phyloP scores from a whole-genome alignment of 2,797 vertebrate species.

The Rhinella marina region DNA sequence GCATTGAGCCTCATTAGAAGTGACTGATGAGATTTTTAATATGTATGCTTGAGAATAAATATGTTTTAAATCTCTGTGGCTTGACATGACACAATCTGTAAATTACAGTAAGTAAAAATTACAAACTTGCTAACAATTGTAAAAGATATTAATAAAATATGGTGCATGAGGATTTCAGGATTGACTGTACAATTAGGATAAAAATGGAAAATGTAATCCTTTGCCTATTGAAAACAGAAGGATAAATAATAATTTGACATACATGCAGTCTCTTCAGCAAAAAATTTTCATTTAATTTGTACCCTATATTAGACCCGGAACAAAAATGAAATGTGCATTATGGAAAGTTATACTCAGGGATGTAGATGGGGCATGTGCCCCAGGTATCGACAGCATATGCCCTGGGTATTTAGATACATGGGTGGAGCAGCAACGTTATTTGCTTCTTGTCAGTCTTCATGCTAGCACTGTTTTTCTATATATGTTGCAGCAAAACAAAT shows the following conservation, averaged over 20 bases:
- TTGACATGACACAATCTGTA: background rate
- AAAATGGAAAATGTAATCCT: background rate
- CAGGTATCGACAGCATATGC: background rate
- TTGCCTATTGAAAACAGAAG: background rate
- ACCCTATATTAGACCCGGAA: background rate
- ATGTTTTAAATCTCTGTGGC: background rate
- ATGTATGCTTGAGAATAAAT: background rate
- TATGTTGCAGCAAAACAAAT: too few relatives aligned
- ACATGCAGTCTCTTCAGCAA: background rate
- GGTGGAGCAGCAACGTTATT: background rate
- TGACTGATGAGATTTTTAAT: slow-evolving; percentile 18
- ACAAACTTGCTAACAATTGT: background rate
- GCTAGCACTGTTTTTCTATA: too few relatives aligned
- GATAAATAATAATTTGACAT: background rate
- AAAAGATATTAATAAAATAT: slow-evolving; percentile 11
- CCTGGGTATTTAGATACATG: background rate
- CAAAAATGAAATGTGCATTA: background rate
- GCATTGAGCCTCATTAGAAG: background rate
- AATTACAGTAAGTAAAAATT: slow-evolving; percentile 14
- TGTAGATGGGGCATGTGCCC: background rate
- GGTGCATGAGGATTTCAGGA: background rate
- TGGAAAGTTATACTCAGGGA: background rate
- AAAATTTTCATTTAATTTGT: background rate
- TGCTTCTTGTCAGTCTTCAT: background rate
- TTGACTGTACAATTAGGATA: background rate